A percentile compares a stretch with the other conserved stretches of the same genome.
phyloP scores from a whole-genome alignment of 1,140 invertebrate species.

The Chelonus insularis region DNA sequence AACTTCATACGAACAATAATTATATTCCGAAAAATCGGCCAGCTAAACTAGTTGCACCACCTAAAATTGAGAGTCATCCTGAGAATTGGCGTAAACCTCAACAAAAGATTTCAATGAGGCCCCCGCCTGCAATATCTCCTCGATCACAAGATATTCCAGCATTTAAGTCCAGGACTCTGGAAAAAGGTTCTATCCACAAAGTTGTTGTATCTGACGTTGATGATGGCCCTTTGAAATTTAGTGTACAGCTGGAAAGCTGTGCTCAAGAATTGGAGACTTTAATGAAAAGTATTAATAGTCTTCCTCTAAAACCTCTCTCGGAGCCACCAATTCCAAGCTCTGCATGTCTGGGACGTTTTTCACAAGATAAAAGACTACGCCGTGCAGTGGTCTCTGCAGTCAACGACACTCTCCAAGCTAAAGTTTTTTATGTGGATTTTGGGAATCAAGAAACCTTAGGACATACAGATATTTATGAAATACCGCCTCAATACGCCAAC shows the following conservation, averaged over 20 bases:
- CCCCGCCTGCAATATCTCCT: constrained; percentile 6
- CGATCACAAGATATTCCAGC: constrained; percentile 52
- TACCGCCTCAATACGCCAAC: constrained; percentile 70
- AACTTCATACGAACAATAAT: background rate
- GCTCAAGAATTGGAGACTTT: constrained; percentile 64
- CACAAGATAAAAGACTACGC: constrained; percentile 67
- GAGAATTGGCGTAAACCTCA: constrained; percentile 8
- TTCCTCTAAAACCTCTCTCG: constrained; percentile 57
- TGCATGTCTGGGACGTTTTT: constrained; percentile 71
- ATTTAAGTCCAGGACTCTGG: constrained; percentile 65
- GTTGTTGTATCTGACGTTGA: constrained; percentile 74
- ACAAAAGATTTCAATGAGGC: background rate
- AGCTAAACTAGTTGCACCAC: background rate
- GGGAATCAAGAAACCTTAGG: constrained; percentile 73
- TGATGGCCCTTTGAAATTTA: constrained; percentile 75
- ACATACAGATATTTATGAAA: constrained; percentile 70
- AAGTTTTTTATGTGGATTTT: constrained; percentile 78
- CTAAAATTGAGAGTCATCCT: background rate
- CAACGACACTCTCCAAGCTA: constrained; percentile 59
- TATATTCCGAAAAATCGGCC: background rate
- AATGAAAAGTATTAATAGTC: constrained; percentile 69
- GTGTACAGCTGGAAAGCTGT: constrained; percentile 67
- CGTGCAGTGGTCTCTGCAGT: constrained; percentile 73
- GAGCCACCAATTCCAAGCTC: constrained; percentile 70
- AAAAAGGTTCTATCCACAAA: constrained; percentile 65